Percentiles rank a stretch among this genome's conserved stretches.
Evolutionary conservation across 2,888 invertebrate genomes (phyloP).

Genomic region (Sialis lutaria): DNA sequence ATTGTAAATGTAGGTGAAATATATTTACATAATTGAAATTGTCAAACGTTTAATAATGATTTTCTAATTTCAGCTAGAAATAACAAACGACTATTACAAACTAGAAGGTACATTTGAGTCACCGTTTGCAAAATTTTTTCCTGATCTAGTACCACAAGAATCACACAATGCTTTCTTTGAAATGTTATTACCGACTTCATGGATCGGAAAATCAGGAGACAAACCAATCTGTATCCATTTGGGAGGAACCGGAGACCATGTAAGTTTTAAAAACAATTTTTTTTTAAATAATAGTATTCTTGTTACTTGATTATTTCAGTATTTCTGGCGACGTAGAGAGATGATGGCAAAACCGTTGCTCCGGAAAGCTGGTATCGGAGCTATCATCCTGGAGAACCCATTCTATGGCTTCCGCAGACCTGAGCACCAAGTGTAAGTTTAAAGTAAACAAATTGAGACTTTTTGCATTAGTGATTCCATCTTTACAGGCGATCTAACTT

Average conservation of each 20-base stretch:
- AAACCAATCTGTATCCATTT: slow-evolving; percentile 85
- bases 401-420: slow-evolving; percentile 87
- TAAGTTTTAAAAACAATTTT: slow-evolving; percentile 23
- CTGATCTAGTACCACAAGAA: slow-evolving; percentile 73
- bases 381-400: slow-evolving; percentile 91
- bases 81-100: slow-evolving; percentile 18
- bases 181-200: slow-evolving; percentile 63
- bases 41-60: neutral
- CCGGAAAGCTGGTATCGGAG: slow-evolving; percentile 77
- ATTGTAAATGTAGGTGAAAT: slow-evolving; percentile 59
- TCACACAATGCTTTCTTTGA: slow-evolving; percentile 73
- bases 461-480: slow-evolving; percentile 1
- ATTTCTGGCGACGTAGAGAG: slow-evolving; percentile 77
- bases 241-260: slow-evolving; percentile 97
- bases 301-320: slow-evolving; percentile 32
- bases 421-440: slow-evolving; percentile 59
- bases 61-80: neutral
- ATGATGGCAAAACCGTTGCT: slow-evolving; percentile 82
- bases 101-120: slow-evolving; percentile 78
- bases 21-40: neutral
- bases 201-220: slow-evolving; percentile 43
- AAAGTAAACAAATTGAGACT: slow-evolving; percentile 2
- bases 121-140: slow-evolving; percentile 67
- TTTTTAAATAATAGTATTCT: slow-evolving; percentile 1
- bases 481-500: slow-evolving; percentile 64